phyloP scores from a whole-genome alignment of 2,797 vertebrate species.

The Ciconia nigra region DNA sequence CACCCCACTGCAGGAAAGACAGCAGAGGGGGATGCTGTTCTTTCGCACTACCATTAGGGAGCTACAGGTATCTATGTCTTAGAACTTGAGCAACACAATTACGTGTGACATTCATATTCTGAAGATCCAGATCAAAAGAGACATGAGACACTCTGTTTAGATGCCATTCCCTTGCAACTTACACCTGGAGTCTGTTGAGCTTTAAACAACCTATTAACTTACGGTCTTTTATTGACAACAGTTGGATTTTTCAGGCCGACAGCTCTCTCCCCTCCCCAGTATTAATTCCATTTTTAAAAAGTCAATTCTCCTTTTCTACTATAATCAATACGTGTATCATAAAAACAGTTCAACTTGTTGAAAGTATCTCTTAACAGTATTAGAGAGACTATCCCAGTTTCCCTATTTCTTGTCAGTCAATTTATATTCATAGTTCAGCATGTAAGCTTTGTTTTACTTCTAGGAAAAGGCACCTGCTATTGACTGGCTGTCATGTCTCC shows the following conservation, averaged over 20 bases:
- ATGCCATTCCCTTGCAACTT: not conserved
- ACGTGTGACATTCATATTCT: not conserved
- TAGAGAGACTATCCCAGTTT: not conserved
- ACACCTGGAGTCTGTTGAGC: not conserved
- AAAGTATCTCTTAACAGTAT: not conserved
- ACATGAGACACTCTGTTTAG: not conserved
- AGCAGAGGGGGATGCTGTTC: conserved; percentile 75
- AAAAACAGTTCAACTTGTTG: not conserved
- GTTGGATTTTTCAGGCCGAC: not conserved
- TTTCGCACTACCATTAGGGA: conserved; percentile 81
- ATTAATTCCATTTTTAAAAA: not conserved
- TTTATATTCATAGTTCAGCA: not conserved
- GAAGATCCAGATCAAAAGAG: not conserved
- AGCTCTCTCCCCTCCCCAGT: not conserved
- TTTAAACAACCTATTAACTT: not conserved
- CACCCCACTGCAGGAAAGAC: conserved; percentile 72
- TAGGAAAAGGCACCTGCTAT: conserved; percentile 83
- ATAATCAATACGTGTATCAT: not conserved
- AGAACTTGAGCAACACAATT: not conserved
- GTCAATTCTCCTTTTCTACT: not conserved
- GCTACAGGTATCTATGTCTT: conserved; percentile 74
- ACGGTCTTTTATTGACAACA: accelerated
- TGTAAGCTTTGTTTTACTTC: not conserved
- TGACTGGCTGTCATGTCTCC: conserved; percentile 87
- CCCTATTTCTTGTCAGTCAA: not conserved